Base-by-base conservation (phyloP, 2,797 vertebrate genomes). In the Heterohyrax brucei region DNA sequence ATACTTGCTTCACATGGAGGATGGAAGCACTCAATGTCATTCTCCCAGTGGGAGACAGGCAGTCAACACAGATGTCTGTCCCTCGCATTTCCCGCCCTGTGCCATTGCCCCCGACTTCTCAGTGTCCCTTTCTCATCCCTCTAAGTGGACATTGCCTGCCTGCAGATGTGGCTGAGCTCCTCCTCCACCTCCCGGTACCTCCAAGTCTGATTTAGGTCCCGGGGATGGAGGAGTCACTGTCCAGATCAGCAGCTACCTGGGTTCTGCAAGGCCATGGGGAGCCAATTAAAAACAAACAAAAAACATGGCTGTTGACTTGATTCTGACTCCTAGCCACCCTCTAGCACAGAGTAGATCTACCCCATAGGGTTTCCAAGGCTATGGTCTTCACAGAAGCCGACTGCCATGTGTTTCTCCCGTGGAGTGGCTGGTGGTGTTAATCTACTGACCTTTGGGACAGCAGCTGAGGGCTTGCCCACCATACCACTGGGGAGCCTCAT, bases 231-330 rank as follows among this genome's bases (percentile, higher is more conserved):
- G 80, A 46, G 87, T 95, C 95, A 3, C n/a, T 56, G 64, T 90
- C n/a, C 91, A 78, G 59, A 48, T 75, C 96, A 89, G 62, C 83
- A 18, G 77, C n/a, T 56, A 56, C n/a, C 89, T 89, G 85, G 61
- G 16, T 94, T 95, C 94, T 77, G 46, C 14, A 50, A 61, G 87
- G 94, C 84, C 61, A 72, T 30, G 76, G 92, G 85, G 93, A 48
- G 0, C 2, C 94, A 1, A 22, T 21, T 61, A 5, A 22, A 61
- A 61, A 61, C 7, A 61, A 21, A 19, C 19, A 61, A 61, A 19
- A 24, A 22, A 3, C 7, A 64, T 64, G 30, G 64, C 64, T 14
- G 10, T 66, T 13, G 28, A 72, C 33, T 73, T 12, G 3, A 10
- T 73, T 44, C 19, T 22, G 7, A 73, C 70, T 73, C 19, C 44